Percentiles rank a stretch among this genome's conserved stretches.
These are phyloP conservation scores for Nyctalus aviator DNA, from an alignment of 2,797 vertebrate species.

Conservation along the genomic window DNA sequence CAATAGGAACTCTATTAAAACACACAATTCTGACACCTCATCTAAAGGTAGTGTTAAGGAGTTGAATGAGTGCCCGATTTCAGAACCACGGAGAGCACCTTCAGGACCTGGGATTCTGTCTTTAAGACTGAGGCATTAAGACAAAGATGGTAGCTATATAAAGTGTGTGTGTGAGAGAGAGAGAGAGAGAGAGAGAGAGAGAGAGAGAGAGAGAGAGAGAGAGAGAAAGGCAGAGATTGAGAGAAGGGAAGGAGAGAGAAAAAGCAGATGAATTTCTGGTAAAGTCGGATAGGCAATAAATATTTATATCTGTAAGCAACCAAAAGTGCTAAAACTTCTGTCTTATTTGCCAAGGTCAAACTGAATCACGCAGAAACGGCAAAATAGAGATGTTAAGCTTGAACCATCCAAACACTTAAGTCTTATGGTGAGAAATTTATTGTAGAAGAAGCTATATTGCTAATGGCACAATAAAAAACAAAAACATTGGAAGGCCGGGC, in stretches of 20 bases:
- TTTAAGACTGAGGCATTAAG: background rate
- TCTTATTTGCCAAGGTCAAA: conserved; percentile 76
- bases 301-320: conserved; percentile 52
- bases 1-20: background rate
- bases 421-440: conserved; percentile 69
- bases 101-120: background rate
- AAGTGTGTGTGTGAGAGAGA: background rate
- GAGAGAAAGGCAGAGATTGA: background rate
- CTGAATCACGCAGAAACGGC: conserved; percentile 42
- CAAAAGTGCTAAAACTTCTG: background rate
- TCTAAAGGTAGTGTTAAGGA: background rate
- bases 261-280: background rate
- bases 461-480: conserved; percentile 67
- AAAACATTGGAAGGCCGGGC: conserved; percentile 51
- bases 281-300: background rate
- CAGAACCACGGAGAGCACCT: background rate
- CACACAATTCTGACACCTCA: background rate
- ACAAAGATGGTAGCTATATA: background rate
- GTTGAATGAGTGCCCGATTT: background rate
- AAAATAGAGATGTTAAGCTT: conserved; percentile 54
- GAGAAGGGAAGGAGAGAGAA: background rate
- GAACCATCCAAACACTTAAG: conserved; percentile 55
- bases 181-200: background rate
- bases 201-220: too few species aligned
- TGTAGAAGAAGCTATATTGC: conserved; percentile 46